Conservation (phyloP, 2,888 invertebrate genomes). For the Coleophora deauratella region DNA sequence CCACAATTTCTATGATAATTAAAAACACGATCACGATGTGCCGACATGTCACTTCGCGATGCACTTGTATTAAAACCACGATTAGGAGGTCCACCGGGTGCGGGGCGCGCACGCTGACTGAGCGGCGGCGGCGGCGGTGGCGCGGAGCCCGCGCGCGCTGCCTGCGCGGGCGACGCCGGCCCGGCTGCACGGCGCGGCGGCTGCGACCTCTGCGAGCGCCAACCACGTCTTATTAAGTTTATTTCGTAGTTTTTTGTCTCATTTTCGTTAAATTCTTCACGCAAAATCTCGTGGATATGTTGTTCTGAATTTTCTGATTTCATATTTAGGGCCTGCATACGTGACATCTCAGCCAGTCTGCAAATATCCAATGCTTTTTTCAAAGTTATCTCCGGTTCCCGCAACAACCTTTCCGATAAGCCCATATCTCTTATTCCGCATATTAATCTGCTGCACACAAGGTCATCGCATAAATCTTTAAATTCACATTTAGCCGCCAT, state of each 20-base stretch:
- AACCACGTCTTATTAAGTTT: neutral
- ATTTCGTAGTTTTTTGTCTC: neutral
- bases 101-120: neutral
- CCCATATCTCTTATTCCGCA: constrained; percentile 15
- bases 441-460: constrained; percentile 17
- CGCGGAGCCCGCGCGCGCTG: neutral
- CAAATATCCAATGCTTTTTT: constrained; percentile 15
- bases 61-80: neutral
- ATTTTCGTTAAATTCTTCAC: neutral
- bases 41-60: neutral
- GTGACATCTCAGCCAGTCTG: constrained; percentile 10
- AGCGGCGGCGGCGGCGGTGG: neutral
- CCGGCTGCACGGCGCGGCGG: neutral
- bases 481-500: constrained; percentile 18
- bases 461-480: constrained; percentile 12
- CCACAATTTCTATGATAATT: neutral
- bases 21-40: no score
- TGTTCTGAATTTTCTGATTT: constrained; percentile 3
- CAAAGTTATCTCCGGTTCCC: constrained; percentile 14
- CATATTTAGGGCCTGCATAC: constrained; percentile 10
- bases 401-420: constrained; percentile 14
- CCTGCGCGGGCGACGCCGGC: neutral
- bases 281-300: neutral
- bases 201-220: neutral
- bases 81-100: neutral